Evolutionary conservation across 2,888 invertebrate genomes (phyloP).

Genomic region (Pocota personata): DNA sequence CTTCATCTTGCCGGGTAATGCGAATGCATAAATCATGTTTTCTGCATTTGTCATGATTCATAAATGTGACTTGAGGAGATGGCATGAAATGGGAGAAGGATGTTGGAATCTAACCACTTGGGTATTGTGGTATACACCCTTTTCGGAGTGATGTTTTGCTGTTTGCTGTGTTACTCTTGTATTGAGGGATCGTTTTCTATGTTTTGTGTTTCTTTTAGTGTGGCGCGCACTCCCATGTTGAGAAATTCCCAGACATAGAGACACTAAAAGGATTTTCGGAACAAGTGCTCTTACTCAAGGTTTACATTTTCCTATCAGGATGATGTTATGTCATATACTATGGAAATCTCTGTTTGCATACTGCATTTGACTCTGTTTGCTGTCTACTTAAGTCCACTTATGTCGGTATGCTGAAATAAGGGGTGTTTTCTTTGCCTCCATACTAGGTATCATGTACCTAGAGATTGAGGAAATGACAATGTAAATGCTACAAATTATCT

Average conservation of each 20-base stretch:
- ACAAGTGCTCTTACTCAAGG: not conserved
- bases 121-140: conserved; percentile 45
- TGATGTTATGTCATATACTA: not conserved
- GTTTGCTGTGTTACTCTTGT: conserved; percentile 5
- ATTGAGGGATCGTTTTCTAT: conserved; percentile 6
- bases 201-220: conserved; percentile 4
- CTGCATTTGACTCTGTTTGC: conserved; percentile 5
- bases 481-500: not conserved
- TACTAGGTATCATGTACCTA: not conserved
- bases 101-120: conserved; percentile 22
- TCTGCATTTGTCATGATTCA: conserved; percentile 50
- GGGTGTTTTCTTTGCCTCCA: not conserved
- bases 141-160: conserved; percentile 13
- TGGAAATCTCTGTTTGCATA: not conserved
- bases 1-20: not conserved
- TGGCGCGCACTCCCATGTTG: not conserved
- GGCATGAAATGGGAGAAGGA: conserved; percentile 22
- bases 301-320: conserved; percentile 13
- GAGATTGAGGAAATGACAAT: not conserved
- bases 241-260: conserved; percentile 6
- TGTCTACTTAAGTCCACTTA: conserved; percentile 19
- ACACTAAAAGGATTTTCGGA: conserved; percentile 17
- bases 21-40: conserved; percentile 53
- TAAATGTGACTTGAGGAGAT: conserved; percentile 23
- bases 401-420: not conserved